Conservation (phyloP, 2,888 invertebrate genomes). For the Dyspetes luteomarginatus region DNA sequence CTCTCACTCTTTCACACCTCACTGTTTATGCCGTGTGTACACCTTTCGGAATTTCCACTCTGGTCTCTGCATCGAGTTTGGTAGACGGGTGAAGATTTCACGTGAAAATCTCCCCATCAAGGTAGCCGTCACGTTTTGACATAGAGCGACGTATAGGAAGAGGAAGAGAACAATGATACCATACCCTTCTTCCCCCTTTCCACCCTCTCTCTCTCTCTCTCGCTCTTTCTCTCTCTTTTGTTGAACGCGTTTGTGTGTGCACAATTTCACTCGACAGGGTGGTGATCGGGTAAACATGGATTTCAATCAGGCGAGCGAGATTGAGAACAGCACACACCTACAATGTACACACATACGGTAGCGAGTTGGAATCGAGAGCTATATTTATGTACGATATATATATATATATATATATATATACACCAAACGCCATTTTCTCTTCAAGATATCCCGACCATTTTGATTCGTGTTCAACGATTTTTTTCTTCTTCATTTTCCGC, state of each 20-base stretch:
- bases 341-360: background rate
- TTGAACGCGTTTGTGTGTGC: conserved; percentile 51
- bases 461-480: conserved; percentile 11
- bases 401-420: background rate
- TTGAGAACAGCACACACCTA: conserved; percentile 18
- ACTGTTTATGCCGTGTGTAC: conserved; percentile 40
- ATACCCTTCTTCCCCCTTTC: conserved; percentile 21
- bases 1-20: conserved; percentile 2
- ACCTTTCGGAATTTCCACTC: conserved; percentile 48
- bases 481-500: background rate
- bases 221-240: background rate
- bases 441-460: conserved; percentile 40
- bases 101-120: conserved; percentile 57
- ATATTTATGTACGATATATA: no score
- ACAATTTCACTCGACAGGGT: conserved; percentile 52
- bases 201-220: conserved; percentile 1
- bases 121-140: conserved; percentile 61
- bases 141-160: conserved; percentile 23
- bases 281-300: conserved; percentile 63
- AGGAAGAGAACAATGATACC: conserved; percentile 56
- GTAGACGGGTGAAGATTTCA: conserved; percentile 16
- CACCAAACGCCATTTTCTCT: conserved; percentile 9
- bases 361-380: background rate
- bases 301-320: conserved; percentile 59
- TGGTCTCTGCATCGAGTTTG: conserved; percentile 21